Percentiles rank a stretch among this genome's conserved stretches.
Conservation (phyloP, 2,888 invertebrate species). For the Itoplectis maculator region DNA sequence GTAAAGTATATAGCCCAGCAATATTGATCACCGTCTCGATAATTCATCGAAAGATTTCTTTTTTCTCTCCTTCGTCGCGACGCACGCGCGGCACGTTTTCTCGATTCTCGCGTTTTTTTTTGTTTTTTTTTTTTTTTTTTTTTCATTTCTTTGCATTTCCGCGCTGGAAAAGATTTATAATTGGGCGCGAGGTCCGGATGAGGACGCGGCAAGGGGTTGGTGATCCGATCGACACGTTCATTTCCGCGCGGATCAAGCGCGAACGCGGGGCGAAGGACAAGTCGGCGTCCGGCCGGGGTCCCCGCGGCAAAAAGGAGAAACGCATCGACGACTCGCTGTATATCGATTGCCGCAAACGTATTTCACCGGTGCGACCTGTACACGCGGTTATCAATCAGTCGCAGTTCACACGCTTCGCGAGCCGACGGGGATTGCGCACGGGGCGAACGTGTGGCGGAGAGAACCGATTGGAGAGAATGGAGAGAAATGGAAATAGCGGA, state of each 20-base stretch:
- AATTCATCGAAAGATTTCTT: slow-evolving; percentile 14
- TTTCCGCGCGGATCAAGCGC: slow-evolving; percentile 30
- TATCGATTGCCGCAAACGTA: slow-evolving; percentile 29
- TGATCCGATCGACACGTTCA: neutral
- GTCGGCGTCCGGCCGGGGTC: slow-evolving; percentile 1
- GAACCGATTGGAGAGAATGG: slow-evolving; percentile 3
- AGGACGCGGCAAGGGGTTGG: neutral
- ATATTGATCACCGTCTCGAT: neutral
- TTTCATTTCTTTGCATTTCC: neutral
- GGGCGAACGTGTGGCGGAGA: neutral
- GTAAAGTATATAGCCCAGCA: neutral
- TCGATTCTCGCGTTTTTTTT: too few relatives aligned
- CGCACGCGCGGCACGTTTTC: too few relatives aligned
- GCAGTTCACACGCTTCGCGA: neutral
- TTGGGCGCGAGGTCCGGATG: neutral
- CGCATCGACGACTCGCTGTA: neutral
- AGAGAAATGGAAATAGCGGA: too few relatives aligned
- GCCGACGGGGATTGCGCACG: neutral
- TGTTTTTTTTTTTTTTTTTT: neutral
- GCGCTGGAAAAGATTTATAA: slow-evolving; percentile 2
- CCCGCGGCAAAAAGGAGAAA: neutral
- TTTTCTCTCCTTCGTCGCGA: neutral
- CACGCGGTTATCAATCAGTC: slow-evolving; percentile 24
- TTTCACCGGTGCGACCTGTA: neutral
- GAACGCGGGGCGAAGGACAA: neutral